Percentiles rank a stretch among this genome's conserved stretches.
phyloP scores from a whole-genome alignment of 2,797 vertebrate species.

The Xiphophorus birchmanni region DNA sequence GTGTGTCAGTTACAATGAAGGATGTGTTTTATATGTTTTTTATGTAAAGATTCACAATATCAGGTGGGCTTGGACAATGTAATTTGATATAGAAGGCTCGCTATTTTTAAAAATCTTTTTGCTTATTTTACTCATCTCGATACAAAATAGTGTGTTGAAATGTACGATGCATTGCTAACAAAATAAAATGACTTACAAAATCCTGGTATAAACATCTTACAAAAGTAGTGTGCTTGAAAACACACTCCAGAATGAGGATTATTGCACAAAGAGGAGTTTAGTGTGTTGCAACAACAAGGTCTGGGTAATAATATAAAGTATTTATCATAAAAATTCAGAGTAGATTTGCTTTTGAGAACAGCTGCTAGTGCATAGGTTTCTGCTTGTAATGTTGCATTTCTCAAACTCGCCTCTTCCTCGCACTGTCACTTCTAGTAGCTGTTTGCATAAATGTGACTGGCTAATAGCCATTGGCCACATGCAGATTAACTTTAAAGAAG shows the following conservation, averaged over 20 bases:
- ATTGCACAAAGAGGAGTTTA: constrained; percentile 55
- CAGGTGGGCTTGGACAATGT: constrained; percentile 26
- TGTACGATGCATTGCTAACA: constrained; percentile 60
- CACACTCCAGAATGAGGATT: constrained; percentile 8
- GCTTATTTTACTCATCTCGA: constrained; percentile 41
- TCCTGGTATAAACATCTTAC: constrained; percentile 46
- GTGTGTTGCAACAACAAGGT: constrained; percentile 25
- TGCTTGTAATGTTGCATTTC: constrained; percentile 6
- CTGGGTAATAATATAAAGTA: constrained; percentile 12
- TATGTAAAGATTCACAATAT: constrained; percentile 33
- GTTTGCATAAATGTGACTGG: constrained; percentile 37
- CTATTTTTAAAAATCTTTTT: constrained; percentile 44
- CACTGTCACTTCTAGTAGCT: constrained; percentile 51
- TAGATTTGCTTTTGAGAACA: constrained; percentile 31
- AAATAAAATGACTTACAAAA: constrained; percentile 65
- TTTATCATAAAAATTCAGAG: constrained; percentile 11
- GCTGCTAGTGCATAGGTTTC: constrained; percentile 16
- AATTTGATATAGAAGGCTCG: constrained; percentile 20
- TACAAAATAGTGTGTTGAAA: constrained; percentile 61
- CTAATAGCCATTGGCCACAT: constrained; percentile 53
- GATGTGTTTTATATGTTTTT: constrained; percentile 46
- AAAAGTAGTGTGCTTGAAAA: constrained; percentile 25
- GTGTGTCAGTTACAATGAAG: constrained; percentile 67
- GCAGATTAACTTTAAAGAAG: constrained; percentile 50
- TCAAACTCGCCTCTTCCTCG: constrained; percentile 31